A percentile compares a stretch with the other conserved stretches of the same genome.
Evolutionary conservation across 2,797 vertebrate species (phyloP).

Genomic region (Hyperoplus lanceolatus): DNA sequence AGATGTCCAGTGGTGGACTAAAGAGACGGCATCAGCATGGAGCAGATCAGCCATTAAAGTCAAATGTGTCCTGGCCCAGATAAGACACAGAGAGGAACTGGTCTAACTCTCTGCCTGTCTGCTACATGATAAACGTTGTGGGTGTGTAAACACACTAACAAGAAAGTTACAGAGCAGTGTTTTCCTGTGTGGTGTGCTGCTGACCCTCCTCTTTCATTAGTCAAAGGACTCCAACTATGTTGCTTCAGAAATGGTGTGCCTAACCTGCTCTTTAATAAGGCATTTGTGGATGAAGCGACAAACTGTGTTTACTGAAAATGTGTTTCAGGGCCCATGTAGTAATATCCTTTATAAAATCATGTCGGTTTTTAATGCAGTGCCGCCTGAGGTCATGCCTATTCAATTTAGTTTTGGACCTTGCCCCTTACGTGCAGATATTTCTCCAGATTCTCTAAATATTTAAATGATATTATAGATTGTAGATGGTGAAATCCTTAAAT

Average conservation of each 20-base stretch:
- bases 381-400: too few relatives aligned
- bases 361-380: too few relatives aligned
- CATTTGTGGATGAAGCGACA: too few relatives aligned
- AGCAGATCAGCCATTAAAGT: conserved; percentile 10
- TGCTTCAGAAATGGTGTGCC: not conserved
- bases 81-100: conserved; percentile 59
- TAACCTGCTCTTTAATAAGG: not conserved
- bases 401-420: too few relatives aligned
- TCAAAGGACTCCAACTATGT: not conserved
- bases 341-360: too few relatives aligned
- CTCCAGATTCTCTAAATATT: too few relatives aligned
- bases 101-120: conserved; percentile 49
- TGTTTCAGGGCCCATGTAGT: too few relatives aligned
- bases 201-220: not conserved
- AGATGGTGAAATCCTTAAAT: too few relatives aligned
- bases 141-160: conserved; percentile 62
- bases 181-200: conserved; percentile 18
- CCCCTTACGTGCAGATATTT: too few relatives aligned
- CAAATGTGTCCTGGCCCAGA: conserved; percentile 63
- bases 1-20: not conserved
- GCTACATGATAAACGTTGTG: conserved; percentile 69
- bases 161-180: conserved; percentile 4
- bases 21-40: not conserved
- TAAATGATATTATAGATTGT: too few relatives aligned
- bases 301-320: too few relatives aligned